Conservation (phyloP, 2,888 invertebrate species). For the Synergus umbraculus region DNA sequence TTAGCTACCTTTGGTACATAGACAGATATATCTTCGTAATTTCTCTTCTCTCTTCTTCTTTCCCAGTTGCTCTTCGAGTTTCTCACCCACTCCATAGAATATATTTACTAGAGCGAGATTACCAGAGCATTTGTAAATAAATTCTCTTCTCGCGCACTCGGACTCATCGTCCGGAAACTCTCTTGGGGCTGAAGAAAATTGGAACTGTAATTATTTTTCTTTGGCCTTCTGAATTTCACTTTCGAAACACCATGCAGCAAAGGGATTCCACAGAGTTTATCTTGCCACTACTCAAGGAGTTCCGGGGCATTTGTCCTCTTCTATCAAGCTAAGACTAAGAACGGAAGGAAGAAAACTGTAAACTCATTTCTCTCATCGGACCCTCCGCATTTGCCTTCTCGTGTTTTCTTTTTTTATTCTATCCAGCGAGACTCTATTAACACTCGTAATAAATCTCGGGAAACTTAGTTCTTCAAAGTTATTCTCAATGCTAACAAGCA, state of each 20-base stretch:
- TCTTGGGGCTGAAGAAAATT: constrained; percentile 57
- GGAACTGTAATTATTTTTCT: constrained; percentile 67
- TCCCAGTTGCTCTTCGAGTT: constrained; percentile 39
- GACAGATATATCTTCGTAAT: constrained; percentile 51
- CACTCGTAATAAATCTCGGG: constrained; percentile 29
- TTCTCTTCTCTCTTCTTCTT: constrained; percentile 33
- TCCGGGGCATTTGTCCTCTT: constrained; percentile 11
- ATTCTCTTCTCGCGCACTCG: constrained; percentile 46
- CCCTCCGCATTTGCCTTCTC: not conserved
- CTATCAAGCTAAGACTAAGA: not conserved
- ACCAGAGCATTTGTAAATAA: constrained; percentile 63
- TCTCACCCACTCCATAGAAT: constrained; percentile 36
- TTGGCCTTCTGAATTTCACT: constrained; percentile 58
- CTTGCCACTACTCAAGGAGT: constrained; percentile 47
- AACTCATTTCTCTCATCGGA: constrained; percentile 34
- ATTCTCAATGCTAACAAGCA: constrained; percentile 4
- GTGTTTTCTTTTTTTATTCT: not conserved
- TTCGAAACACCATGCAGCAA: constrained; percentile 53
- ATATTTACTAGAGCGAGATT: constrained; percentile 53
- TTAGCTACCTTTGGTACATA: constrained; percentile 58
- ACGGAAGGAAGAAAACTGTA: constrained; percentile 24
- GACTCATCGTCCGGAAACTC: constrained; percentile 52
- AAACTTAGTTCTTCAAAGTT: constrained; percentile 16
- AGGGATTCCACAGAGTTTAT: constrained; percentile 56
- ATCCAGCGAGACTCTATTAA: not conserved